Conservation (phyloP, 2,888 invertebrate species). For the Leptopilina drosophilae region DNA sequence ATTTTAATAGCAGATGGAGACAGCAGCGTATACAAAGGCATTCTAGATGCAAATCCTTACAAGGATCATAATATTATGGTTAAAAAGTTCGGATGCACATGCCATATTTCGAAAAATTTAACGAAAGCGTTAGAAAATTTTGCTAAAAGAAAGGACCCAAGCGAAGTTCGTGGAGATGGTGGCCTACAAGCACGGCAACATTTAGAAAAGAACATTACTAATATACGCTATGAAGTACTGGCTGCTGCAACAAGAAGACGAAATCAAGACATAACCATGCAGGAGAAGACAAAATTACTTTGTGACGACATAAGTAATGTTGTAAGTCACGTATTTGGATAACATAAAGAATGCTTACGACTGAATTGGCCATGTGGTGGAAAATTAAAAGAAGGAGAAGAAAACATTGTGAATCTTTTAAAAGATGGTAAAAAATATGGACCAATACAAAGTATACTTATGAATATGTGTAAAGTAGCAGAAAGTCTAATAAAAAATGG, state of each 20-base stretch:
- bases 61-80: constrained; percentile 12
- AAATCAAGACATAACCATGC: neutral
- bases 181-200: neutral
- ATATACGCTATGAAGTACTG: neutral
- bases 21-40: neutral
- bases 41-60: constrained; percentile 41
- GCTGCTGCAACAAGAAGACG: neutral
- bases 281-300: neutral
- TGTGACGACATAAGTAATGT: neutral
- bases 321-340: constrained; percentile 28
- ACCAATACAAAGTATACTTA: neutral
- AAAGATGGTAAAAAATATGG: neutral
- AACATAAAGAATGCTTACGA: neutral
- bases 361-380: neutral
- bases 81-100: neutral
- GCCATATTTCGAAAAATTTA: neutral
- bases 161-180: neutral
- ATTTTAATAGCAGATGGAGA: constrained; percentile 45
- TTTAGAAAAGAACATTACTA: neutral
- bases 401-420: neutral
- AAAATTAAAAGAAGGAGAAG: neutral
- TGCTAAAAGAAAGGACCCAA: neutral
- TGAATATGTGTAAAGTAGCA: constrained; percentile 12
- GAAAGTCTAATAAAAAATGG: constrained; percentile 40
- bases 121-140: constrained; percentile 15